Percentiles rank a stretch among this genome's conserved stretches.
These are phyloP conservation scores for Hypanus sabinus DNA, from an alignment of 2,113 vertebrate species.

Conservation along the genomic window DNA sequence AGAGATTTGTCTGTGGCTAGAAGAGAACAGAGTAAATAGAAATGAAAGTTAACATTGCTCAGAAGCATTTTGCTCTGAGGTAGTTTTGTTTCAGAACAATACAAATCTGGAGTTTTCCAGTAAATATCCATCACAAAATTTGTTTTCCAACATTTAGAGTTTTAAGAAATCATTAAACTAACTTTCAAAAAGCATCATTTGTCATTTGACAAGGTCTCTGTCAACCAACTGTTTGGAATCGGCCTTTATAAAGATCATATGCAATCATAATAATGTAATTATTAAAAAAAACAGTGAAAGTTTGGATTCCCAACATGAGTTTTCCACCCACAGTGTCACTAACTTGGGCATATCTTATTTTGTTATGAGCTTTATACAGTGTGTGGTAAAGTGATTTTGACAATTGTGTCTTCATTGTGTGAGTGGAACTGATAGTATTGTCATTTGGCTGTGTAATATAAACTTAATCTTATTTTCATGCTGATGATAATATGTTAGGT, in stretches of 20 bases:
- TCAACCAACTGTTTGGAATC: neutral
- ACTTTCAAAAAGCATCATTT: neutral
- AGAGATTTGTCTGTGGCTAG: neutral
- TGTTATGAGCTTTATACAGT: too few relatives aligned
- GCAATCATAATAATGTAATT: neutral
- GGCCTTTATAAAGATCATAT: neutral
- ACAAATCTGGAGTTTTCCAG: neutral
- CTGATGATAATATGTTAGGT: neutral
- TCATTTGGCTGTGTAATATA: neutral
- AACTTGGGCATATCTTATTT: neutral
- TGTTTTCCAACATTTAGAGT: neutral
- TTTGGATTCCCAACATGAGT: neutral
- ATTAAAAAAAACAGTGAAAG: neutral
- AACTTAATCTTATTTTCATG: neutral
- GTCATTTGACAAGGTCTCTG: neutral
- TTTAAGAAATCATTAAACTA: neutral
- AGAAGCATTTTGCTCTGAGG: neutral
- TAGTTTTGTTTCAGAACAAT: neutral
- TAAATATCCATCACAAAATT: neutral
- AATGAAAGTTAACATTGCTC: neutral
- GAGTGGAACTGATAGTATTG: neutral
- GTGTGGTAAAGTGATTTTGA: neutral
- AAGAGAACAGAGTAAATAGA: neutral
- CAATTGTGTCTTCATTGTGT: neutral
- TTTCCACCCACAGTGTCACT: neutral